Evolutionary conservation across 1,140 invertebrate genomes (phyloP).

Genomic region (Yoshiicerus persimilis): DNA sequence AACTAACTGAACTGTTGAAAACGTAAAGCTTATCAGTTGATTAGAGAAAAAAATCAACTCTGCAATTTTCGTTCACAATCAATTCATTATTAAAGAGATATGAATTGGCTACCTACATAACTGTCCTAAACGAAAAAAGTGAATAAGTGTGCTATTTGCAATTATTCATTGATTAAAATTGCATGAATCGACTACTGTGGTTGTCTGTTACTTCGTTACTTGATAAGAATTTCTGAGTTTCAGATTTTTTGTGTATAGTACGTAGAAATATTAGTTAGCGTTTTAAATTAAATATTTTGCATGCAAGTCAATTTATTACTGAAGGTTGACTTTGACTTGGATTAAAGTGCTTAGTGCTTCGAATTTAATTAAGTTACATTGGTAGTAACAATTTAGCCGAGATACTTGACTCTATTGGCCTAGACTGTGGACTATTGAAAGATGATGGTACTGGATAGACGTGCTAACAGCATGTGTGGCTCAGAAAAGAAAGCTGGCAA

Average conservation of each 20-base stretch:
- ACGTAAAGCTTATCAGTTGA: background rate
- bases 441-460: background rate
- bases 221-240: background rate
- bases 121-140: background rate
- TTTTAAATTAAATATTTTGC: background rate
- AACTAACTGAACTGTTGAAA: background rate
- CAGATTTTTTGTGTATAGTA: background rate
- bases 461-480: slow-evolving; percentile 27
- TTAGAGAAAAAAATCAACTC: background rate
- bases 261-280: background rate
- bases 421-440: no score
- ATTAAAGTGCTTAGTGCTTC: background rate
- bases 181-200: background rate
- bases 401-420: no score
- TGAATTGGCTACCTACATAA: background rate
- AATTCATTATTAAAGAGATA: background rate
- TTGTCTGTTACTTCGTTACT: background rate
- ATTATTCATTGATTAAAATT: background rate
- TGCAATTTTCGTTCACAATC: background rate
- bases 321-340: background rate
- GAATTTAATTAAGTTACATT: background rate
- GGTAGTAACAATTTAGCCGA: background rate
- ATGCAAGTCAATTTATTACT: background rate
- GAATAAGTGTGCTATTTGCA: background rate
- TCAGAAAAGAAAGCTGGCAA: slow-evolving; percentile 24